Base-by-base conservation (phyloP, 2,113 vertebrate species). In the Phrynosoma platyrhinos region DNA sequence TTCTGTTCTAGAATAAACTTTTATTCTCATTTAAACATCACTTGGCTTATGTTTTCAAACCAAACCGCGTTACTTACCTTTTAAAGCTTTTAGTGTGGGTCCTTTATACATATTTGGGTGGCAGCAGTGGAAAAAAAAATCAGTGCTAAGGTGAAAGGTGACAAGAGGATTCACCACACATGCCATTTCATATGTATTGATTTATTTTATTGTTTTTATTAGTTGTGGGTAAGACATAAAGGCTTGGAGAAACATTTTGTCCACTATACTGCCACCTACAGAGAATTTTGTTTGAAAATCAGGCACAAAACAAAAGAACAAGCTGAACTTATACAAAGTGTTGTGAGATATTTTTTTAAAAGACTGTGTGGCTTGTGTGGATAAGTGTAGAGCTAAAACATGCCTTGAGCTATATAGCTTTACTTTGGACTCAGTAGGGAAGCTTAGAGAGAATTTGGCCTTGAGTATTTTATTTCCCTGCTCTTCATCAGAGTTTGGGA, bases 391-490 rank as follows among this genome's bases (percentile, higher is more conserved):
- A 52, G 14, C 14, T 7, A 64, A 87, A 93, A 87, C 30, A 18
- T 89, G 82, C 76, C 77, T 89, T 32, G 47, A 86, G 64, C 66
- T 71, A n/a, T 47, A 47, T 1, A 84, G 27, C 32, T 81, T 86
- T 86, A 1, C 4, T 1, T 40, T 76, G 30, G 18, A 58, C 79
- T 40, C 9, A 2, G 36, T 32, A 76, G 76, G 30, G 7, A 89
- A 90, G 64, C 71, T 55, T 12, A 77, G 68, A 74, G 53, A 71
- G 53, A 71, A 79, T 82, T 82, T 69, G 71, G 87, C 72, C 30
- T 53, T 78, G 14, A 32, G 30, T 85, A 68, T 85, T 36, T 89
- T 7, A 36, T 1, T 52, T 81, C 62, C 9, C 40, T 78, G 12
- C 14, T 88, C 69, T 69, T 32, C 81, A 0, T 10, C 9, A 75